These are phyloP conservation scores for Brassicogethes aeneus DNA, from an alignment of 2,888 invertebrate species.

Conservation along the genomic window DNA sequence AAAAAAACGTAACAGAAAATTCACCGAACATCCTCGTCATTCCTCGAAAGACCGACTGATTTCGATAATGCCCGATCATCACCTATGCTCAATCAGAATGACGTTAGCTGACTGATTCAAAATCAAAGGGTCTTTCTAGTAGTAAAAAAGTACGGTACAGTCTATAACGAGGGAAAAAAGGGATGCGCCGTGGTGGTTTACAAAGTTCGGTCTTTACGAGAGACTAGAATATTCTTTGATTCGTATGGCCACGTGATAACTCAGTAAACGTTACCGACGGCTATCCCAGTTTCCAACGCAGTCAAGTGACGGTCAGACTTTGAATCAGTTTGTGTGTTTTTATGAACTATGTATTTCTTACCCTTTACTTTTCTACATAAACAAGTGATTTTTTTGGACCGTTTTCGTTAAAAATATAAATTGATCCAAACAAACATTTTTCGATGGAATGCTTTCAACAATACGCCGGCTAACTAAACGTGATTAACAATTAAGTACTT, in stretches of 20 bases:
- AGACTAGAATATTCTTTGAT: no score
- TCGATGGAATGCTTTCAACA: no score
- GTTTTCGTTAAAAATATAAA: background rate
- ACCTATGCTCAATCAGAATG: background rate
- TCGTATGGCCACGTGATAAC: no score
- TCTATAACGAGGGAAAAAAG: no score
- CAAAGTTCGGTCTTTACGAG: no score
- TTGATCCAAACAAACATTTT: background rate
- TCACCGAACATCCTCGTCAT: conserved; percentile 38
- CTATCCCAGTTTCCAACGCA: no score
- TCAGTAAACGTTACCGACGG: no score
- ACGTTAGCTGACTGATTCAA: background rate
- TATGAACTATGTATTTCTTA: background rate
- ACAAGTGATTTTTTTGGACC: background rate
- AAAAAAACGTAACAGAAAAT: conserved; percentile 34
- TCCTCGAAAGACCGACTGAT: conserved; percentile 21
- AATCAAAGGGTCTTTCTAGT: no score
- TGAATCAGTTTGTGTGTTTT: no score
- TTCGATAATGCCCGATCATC: conserved; percentile 6
- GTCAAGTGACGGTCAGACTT: no score
- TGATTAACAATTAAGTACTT: background rate
- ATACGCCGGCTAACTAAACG: background rate
- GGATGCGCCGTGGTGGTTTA: no score
- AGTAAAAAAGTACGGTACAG: no score
- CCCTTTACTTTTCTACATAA: conserved; percentile 10